Percentiles rank a stretch among this genome's conserved stretches.
These are phyloP conservation scores for Eulemur albifrons DNA, from an alignment of 2,797 vertebrate species.

Conservation along the genomic window DNA sequence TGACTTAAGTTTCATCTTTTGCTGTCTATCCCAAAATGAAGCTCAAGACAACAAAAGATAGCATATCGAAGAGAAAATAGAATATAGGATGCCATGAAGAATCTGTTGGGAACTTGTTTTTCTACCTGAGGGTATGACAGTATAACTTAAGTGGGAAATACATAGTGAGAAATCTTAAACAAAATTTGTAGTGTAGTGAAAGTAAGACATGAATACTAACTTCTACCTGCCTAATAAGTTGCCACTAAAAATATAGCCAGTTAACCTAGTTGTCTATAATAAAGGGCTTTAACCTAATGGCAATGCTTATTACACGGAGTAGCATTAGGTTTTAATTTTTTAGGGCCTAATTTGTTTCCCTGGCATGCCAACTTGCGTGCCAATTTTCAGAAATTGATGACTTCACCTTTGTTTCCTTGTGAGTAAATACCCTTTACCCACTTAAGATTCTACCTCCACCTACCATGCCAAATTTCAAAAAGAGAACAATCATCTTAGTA, in stretches of 20 bases:
- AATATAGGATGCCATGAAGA: background rate
- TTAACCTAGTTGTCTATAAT: background rate
- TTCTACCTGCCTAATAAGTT: conserved; percentile 11
- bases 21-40: background rate
- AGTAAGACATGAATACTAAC: background rate
- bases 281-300: conserved; percentile 36
- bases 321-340: conserved; percentile 18
- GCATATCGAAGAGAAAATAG: background rate
- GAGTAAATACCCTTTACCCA: conserved; percentile 23
- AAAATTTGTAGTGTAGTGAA: conserved; percentile 62
- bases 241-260: conserved; percentile 2
- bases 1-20: conserved; percentile 26
- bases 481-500: background rate
- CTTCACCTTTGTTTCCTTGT: background rate
- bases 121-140: conserved; percentile 24
- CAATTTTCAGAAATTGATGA: background rate
- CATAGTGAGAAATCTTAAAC: conserved; percentile 29
- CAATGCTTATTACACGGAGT: background rate
- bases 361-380: background rate
- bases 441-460: background rate
- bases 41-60: conserved; percentile 19
- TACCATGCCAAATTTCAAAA: background rate
- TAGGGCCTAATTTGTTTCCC: conserved; percentile 39
- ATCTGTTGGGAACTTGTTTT: conserved; percentile 26
- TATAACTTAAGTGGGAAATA: background rate